A percentile compares a stretch with the other conserved stretches of the same genome.
phyloP scores from a whole-genome alignment of 2,888 invertebrate genomes.

The Plebejus anna region DNA sequence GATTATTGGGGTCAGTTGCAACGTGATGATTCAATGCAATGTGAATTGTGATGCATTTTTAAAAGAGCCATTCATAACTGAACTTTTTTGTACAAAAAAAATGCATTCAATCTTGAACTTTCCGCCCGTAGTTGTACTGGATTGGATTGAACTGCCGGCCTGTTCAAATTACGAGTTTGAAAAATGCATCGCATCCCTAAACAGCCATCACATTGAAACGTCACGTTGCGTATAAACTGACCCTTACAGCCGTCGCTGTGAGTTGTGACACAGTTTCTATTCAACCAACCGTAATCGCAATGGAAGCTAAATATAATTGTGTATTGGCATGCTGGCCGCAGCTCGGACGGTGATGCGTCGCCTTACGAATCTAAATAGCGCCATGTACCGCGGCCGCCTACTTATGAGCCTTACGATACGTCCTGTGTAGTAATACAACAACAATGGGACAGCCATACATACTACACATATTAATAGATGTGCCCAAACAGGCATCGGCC shows the following conservation, averaged over 20 bases:
- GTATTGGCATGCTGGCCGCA: constrained; percentile 62
- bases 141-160: too few relatives aligned
- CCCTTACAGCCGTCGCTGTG: constrained; percentile 41
- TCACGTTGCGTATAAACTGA: not conserved
- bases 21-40: too few relatives aligned
- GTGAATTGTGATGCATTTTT: too few relatives aligned
- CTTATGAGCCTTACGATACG: constrained; percentile 63
- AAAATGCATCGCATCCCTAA: not conserved
- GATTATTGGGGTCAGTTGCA: too few relatives aligned
- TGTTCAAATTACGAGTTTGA: not conserved
- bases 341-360: constrained; percentile 51
- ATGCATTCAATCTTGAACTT: too few relatives aligned
- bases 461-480: constrained; percentile 1
- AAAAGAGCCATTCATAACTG: too few relatives aligned
- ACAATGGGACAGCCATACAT: constrained; percentile 50
- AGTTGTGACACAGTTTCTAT: constrained; percentile 63
- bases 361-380: constrained; percentile 67
- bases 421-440: constrained; percentile 53
- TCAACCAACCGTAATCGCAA: constrained; percentile 57
- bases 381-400: constrained; percentile 57
- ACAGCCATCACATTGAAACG: not conserved
- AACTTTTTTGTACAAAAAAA: too few relatives aligned
- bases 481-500: not conserved
- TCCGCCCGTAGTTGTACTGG: too few relatives aligned
- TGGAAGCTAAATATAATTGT: constrained; percentile 65